Evolutionary conservation across 2,888 invertebrate genomes (phyloP).

Genomic region (Hypomecis punctinalis): DNA sequence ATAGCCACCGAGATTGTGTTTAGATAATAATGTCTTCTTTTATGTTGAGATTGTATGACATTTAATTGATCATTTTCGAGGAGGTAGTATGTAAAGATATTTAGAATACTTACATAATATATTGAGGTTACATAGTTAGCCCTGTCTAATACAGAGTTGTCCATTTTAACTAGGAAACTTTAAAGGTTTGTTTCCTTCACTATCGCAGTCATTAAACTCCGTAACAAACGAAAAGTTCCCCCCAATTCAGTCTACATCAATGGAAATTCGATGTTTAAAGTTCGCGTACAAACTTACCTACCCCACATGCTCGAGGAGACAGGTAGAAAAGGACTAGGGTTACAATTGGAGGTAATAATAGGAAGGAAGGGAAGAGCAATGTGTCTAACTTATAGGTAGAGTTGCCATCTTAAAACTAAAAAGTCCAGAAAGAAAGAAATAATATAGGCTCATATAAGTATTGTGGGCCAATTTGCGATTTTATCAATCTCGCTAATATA

Average conservation of each 20-base stretch:
- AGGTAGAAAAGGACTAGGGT: conserved; percentile 22
- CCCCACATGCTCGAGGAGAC: background rate
- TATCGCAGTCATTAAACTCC: conserved; percentile 27
- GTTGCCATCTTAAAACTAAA: no score
- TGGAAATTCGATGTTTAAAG: conserved; percentile 35
- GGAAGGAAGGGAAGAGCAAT: conserved; percentile 2
- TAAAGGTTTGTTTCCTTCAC: conserved; percentile 18
- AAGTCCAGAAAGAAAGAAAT: no score
- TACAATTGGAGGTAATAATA: conserved; percentile 5
- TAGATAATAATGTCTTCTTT: no score
- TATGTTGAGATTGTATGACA: no score
- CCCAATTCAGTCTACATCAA: conserved; percentile 29
- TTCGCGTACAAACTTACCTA: conserved; percentile 24
- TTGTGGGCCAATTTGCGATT: no score
- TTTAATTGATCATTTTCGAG: no score
- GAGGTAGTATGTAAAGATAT: no score
- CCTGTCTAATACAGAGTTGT: no score
- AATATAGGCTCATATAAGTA: no score
- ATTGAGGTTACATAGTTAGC: background rate
- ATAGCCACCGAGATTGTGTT: no score
- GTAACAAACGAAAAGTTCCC: conserved; percentile 31
- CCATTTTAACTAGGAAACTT: conserved; percentile 6
- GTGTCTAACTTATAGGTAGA: conserved; percentile 8
- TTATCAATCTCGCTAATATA: no score
- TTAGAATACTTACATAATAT: background rate